phyloP scores from a whole-genome alignment of 2,888 invertebrate genomes.

The Quadriops clusia region DNA sequence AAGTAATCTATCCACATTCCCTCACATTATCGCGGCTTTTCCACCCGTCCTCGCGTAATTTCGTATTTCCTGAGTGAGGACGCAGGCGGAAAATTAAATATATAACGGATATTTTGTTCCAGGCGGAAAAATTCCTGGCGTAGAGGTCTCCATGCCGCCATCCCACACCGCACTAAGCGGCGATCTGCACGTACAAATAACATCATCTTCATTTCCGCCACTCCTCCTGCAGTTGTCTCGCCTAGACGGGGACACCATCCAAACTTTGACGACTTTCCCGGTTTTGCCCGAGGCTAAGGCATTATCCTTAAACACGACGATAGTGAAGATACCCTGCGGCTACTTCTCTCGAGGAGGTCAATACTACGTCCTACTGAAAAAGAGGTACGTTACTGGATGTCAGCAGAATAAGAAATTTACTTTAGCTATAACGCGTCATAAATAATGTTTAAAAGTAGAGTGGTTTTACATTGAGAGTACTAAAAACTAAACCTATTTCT shows the following conservation, averaged over 20 bases:
- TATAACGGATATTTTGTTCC: conserved; percentile 22
- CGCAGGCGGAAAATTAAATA: too few relatives aligned
- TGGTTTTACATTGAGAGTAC: too few relatives aligned
- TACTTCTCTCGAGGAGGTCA: conserved; percentile 62
- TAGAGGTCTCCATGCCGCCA: conserved; percentile 44
- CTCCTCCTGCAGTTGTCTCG: conserved; percentile 36
- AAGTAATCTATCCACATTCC: too few relatives aligned
- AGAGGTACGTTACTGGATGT: conserved; percentile 16
- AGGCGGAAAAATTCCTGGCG: conserved; percentile 30
- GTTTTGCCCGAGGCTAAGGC: conserved; percentile 33
- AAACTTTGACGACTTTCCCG: conserved; percentile 31
- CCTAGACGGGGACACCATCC: conserved; percentile 32
- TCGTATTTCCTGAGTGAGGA: too few relatives aligned
- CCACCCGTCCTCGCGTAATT: too few relatives aligned
- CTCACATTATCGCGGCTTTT: too few relatives aligned
- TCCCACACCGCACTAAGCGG: conserved; percentile 68
- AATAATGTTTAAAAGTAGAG: conserved; percentile 4
- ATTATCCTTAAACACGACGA: conserved; percentile 29
- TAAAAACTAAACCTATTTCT: too few relatives aligned
- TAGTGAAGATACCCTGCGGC: conserved; percentile 49
- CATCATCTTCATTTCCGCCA: conserved; percentile 35
- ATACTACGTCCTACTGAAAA: conserved; percentile 43
- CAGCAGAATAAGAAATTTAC: conserved; percentile 16
- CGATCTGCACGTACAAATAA: conserved; percentile 61
- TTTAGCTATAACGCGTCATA: conserved; percentile 7